A percentile compares a stretch with the other conserved stretches of the same genome.
phyloP scores from a whole-genome alignment of 2,888 invertebrate genomes.

The Stenolophus ochropezus region DNA sequence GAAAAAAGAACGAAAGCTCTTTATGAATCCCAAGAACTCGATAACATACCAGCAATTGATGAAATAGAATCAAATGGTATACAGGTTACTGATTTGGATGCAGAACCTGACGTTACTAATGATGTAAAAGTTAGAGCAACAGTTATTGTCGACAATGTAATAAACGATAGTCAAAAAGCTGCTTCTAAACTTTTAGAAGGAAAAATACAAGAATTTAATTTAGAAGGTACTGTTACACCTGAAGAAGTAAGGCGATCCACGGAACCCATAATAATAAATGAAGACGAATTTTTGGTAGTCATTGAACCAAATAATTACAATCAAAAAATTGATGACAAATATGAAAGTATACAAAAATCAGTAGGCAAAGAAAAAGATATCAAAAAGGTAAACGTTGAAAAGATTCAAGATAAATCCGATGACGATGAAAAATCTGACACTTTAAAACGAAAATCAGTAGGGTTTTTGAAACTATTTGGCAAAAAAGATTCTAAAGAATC shows the following conservation, averaged over 20 bases:
- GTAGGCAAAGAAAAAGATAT: constrained; percentile 27
- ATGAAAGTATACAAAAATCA: constrained; percentile 38
- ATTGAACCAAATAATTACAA: constrained; percentile 64
- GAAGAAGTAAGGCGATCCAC: constrained; percentile 69
- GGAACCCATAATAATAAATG: constrained; percentile 68
- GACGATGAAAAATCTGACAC: constrained; percentile 64
- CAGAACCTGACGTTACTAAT: constrained; percentile 60
- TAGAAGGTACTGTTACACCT: constrained; percentile 65
- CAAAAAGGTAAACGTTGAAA: constrained; percentile 46
- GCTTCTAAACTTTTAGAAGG: constrained; percentile 61
- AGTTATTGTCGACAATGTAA: constrained; percentile 64
- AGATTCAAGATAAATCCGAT: constrained; percentile 1
- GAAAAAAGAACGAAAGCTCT: constrained; percentile 45
- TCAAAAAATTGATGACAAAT: neutral
- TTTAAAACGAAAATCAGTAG: constrained; percentile 68
- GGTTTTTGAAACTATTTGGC: constrained; percentile 68
- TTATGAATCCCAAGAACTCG: constrained; percentile 53
- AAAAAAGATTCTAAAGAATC: constrained; percentile 69
- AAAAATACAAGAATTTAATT: constrained; percentile 63
- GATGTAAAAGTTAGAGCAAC: constrained; percentile 65
- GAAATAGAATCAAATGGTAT: constrained; percentile 61
- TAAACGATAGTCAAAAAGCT: constrained; percentile 60
- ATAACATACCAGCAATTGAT: constrained; percentile 49
- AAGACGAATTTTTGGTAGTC: constrained; percentile 67
- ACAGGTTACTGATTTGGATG: constrained; percentile 64